Evolutionary conservation across 1,140 invertebrate species (phyloP), one percentile per base, ranked within the genome.

Genomic region (Oncopeltus fasciatus): DNA sequence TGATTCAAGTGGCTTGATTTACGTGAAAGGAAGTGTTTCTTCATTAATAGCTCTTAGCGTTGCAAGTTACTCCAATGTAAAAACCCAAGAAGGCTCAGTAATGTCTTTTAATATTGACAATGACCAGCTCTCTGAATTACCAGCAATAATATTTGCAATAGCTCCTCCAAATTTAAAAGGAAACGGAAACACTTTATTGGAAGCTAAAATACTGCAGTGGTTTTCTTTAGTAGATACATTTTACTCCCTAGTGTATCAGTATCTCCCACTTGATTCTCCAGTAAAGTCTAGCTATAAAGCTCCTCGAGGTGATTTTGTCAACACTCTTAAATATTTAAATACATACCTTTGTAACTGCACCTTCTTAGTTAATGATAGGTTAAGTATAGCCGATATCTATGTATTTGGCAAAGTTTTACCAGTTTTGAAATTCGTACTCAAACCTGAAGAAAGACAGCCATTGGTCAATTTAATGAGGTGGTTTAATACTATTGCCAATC

Each of bases 371-470:
- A 83, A 81, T 29, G 86, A 90, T 70, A 72, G 79, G 49, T 77
- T 90, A 1, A 80, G 84, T 29, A 74, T 87, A 56, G 88, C 87
- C 61, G 88, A 90, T 73, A 80, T 90, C 65, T 71, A 76, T 28
- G 72, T 89, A 16, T 80, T 80, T 61, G 78, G 79, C 60, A 75
- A 78, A 61, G 69, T 90, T 20, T 27, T 74, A 20, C 77, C 80
- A n/a, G 71, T 49, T 59, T 65, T 60, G 11, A 28, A 56, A 29
- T 67, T 81, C 64, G 75, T 80, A 51, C 70, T 78, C 16, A 53
- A 27, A 3, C 71, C 74, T 67, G 29, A 64, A 3, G 62, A 69
- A 16, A 67, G 72, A 60, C 75, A 78, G 53, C 73, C 76, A 27
- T 84, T 74, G 68, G 60, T 65, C 9, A 84, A 86, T 71, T 70